Base-by-base conservation (phyloP, 2,888 invertebrate genomes). In the Nipponacmea schrenckii region DNA sequence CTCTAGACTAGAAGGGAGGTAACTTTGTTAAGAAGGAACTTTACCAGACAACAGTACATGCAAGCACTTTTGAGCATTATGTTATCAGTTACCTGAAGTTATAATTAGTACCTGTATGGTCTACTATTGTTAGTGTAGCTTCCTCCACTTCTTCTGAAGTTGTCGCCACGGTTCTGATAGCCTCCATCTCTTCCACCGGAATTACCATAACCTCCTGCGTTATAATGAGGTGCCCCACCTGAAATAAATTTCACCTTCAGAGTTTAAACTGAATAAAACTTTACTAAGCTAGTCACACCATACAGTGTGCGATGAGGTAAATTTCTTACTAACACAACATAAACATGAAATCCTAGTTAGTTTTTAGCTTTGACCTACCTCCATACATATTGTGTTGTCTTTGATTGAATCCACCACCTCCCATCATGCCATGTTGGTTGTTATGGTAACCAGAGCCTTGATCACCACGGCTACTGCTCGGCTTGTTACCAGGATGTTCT, bases 401-500 rank as follows among this genome's bases (percentile, higher is more conserved):
- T 14, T 77, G 78, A 62, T 77, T 79, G 69, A 79, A 83, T 20
- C 84, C 86, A 27, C 82, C 84, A 24, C 84, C 86, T 31, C 82
- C 84, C 79, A 83, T 80, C 78, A 76, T 77, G 69, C 74, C 76
- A 50, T 78, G 64, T 27, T 66, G 62, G 24, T 62, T 46, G 65
- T 64, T 64, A n/a, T 48, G 46, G 64, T 62, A 62, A 48, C 67
- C 17, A 27, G 48, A 63, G 7, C 64, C 64, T 67, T 69, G 76
- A 12, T 77, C 79, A 64, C 70, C 73, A 8, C 77, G 72, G 66
- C 74, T 76, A 14, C 74, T 71, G 27, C 94, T 66, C 67, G 77
- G 81, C 70, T 82, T 81, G 72, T 82, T 86, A 24, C 85, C 84
- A 0, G 89, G 89, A 76, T 89, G 88, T 89, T 97, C 97, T 10